Evolutionary conservation across 2,797 vertebrate genomes (phyloP), one percentile per base, ranked within the genome.

Genomic region (Smutsia temminckii): DNA sequence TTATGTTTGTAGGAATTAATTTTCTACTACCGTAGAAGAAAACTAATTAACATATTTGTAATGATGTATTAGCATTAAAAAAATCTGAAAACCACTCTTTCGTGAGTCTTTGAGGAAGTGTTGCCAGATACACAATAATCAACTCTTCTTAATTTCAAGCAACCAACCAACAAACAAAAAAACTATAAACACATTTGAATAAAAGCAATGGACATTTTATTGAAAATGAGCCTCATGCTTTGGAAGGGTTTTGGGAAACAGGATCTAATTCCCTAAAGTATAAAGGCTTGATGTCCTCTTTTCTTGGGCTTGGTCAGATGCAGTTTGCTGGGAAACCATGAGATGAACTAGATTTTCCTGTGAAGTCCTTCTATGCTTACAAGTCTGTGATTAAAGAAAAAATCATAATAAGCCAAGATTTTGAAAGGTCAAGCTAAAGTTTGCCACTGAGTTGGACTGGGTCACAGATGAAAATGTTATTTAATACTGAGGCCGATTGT

Each of bases 401-500:
- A 91, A 95, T 89, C 84, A 12, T 1, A 66, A 49, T 63, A 81
- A 96, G 5, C 8, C 57, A 94, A 34, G 2, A 18, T n/a, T 7
- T 34, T 86, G 69, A 94, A 79, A 59, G 21, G 8, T 71, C 85
- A 94, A 81, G 53, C 6, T 95, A 40, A 69, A 42, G 49, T 0
- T 0, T 11, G n/a, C 77, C 89, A 61, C 74, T 55, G n/a, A 40
- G 18, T 32, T 83, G 18, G 78, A 64, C 25, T 1, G 32, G 25
- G 61, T 96, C 93, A 93, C 7, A 66, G 40, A 71, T 91, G 64
- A 91, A 53, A 96, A 91, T 81, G 93, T 80, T 37, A 96, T 83
- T 94, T 96, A 97, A 95, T 88, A 93, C 63, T 17, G 89, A 86
- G 89, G 78, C 80, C 91, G 78, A 83, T 13, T 92, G 68, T 94